phyloP scores from a whole-genome alignment of 2,888 invertebrate genomes.

The Clitarchus hookeri region DNA sequence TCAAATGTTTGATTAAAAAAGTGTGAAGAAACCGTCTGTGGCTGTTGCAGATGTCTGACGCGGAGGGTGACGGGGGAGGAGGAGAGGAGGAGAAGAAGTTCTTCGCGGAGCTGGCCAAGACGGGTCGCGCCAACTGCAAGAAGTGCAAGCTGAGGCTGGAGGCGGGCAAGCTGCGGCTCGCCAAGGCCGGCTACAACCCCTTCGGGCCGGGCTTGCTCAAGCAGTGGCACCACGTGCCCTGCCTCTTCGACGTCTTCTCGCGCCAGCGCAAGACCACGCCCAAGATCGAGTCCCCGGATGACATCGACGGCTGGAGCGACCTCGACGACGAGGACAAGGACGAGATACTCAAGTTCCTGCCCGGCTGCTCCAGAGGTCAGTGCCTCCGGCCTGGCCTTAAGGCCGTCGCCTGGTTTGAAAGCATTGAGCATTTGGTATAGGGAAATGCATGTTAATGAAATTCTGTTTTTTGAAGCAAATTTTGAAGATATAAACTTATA shows the following conservation, averaged over 20 bases:
- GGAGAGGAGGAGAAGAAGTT: conserved; percentile 61
- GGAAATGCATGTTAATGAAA: too few relatives aligned
- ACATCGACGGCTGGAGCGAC: conserved; percentile 76
- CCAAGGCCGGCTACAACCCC: conserved; percentile 77
- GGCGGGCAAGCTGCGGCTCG: conserved; percentile 73
- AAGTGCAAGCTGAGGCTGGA: conserved; percentile 82
- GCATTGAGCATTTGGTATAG: too few relatives aligned
- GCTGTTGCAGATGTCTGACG: conserved; percentile 51
- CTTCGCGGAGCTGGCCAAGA: conserved; percentile 78
- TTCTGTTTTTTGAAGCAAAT: too few relatives aligned
- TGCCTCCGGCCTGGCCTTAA: too few relatives aligned
- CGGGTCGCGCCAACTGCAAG: conserved; percentile 81
- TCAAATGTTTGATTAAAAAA: too few relatives aligned
- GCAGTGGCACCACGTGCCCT: conserved; percentile 79
- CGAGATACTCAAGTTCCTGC: conserved; percentile 56
- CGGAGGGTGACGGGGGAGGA: conserved; percentile 49
- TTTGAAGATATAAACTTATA: too few relatives aligned
- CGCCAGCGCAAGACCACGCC: conserved; percentile 82
- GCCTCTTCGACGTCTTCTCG: conserved; percentile 77
- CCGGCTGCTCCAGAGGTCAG: conserved; percentile 44
- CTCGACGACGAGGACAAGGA: conserved; percentile 70
- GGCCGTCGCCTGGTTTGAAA: too few relatives aligned
- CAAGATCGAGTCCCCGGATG: conserved; percentile 74
- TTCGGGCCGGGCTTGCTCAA: conserved; percentile 79
- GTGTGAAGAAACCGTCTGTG: background rate